phyloP scores from a whole-genome alignment of 2,888 invertebrate genomes.

The Dascillus cervinus region DNA sequence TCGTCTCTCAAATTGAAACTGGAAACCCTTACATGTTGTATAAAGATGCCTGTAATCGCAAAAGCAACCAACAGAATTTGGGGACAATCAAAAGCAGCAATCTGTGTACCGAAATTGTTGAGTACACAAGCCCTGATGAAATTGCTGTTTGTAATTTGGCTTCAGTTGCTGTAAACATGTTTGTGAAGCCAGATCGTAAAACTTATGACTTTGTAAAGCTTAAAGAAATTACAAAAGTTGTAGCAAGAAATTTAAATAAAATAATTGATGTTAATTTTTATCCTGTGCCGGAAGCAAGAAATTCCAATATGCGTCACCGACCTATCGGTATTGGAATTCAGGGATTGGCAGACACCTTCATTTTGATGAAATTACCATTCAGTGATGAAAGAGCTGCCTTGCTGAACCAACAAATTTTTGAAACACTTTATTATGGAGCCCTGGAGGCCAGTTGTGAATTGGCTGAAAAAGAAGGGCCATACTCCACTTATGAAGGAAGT shows the following conservation, averaged over 20 bases:
- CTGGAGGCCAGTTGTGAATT: slow-evolving; percentile 93
- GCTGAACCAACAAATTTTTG: slow-evolving; percentile 93
- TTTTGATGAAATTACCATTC: slow-evolving; percentile 87
- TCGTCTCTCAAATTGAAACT: slow-evolving; percentile 93
- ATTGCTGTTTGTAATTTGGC: slow-evolving; percentile 97
- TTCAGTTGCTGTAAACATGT: slow-evolving; percentile 94
- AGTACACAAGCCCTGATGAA: slow-evolving; percentile 88
- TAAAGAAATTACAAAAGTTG: slow-evolving; percentile 78
- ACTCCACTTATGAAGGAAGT: slow-evolving; percentile 85
- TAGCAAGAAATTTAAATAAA: slow-evolving; percentile 89
- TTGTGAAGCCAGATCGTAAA: slow-evolving; percentile 65
- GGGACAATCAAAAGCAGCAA: slow-evolving; percentile 98
- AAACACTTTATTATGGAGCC: slow-evolving; percentile 96
- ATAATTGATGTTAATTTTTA: slow-evolving; percentile 96
- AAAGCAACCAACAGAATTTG: slow-evolving; percentile 96
- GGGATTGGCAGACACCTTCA: slow-evolving; percentile 94
- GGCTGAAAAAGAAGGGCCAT: slow-evolving; percentile 75
- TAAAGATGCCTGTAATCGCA: slow-evolving; percentile 93
- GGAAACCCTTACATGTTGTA: slow-evolving; percentile 97
- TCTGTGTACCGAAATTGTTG: slow-evolving; percentile 95
- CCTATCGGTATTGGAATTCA: slow-evolving; percentile 94
- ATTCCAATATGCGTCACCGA: slow-evolving; percentile 79
- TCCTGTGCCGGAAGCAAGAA: slow-evolving; percentile 81
- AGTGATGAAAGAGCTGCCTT: slow-evolving; percentile 79
- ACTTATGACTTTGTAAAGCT: slow-evolving; percentile 83